These are phyloP conservation scores for Aegotheles bennettii DNA, from an alignment of 2,113 vertebrate species.

Conservation along the genomic window DNA sequence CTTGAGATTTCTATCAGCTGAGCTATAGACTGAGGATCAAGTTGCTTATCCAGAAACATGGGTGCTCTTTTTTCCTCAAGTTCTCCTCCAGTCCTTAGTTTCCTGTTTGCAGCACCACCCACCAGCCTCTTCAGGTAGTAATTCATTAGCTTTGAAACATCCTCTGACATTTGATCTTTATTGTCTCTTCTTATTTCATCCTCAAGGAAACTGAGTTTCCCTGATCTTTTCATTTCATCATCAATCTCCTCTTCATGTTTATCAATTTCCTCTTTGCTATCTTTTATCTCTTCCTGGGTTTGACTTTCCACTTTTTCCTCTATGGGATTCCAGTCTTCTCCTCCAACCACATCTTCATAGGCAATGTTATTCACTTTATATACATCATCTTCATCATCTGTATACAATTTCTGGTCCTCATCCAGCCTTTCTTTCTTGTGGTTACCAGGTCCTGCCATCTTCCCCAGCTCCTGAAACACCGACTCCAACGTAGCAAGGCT, in stretches of 20 bases:
- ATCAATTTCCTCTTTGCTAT: constrained; percentile 79
- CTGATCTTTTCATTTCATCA: constrained; percentile 80
- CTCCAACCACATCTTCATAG: constrained; percentile 84
- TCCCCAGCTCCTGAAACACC: constrained; percentile 91
- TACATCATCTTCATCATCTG: constrained; percentile 81
- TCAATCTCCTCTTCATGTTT: constrained; percentile 74
- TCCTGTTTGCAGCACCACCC: constrained; percentile 72
- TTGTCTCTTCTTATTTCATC: constrained; percentile 69
- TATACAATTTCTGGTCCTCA: constrained; percentile 80
- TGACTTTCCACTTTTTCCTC: constrained; percentile 86
- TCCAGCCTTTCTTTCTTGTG: constrained; percentile 79
- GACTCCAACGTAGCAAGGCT: constrained; percentile 92
- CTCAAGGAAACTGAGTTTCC: constrained; percentile 60
- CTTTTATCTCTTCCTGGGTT: constrained; percentile 84
- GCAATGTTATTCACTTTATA: constrained; percentile 84
- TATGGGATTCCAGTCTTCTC: constrained; percentile 84
- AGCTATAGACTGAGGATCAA: constrained; percentile 82
- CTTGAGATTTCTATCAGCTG: constrained; percentile 88
- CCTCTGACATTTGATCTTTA: constrained; percentile 76
- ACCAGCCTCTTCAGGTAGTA: constrained; percentile 86
- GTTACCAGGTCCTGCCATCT: constrained; percentile 72
- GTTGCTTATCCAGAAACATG: constrained; percentile 68
- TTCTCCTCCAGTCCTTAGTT: constrained; percentile 70
- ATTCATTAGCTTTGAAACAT: constrained; percentile 81
- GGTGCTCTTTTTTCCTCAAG: constrained; percentile 72